Base-by-base conservation (phyloP, 2,797 vertebrate genomes). In the Aythya fuligula region DNA sequence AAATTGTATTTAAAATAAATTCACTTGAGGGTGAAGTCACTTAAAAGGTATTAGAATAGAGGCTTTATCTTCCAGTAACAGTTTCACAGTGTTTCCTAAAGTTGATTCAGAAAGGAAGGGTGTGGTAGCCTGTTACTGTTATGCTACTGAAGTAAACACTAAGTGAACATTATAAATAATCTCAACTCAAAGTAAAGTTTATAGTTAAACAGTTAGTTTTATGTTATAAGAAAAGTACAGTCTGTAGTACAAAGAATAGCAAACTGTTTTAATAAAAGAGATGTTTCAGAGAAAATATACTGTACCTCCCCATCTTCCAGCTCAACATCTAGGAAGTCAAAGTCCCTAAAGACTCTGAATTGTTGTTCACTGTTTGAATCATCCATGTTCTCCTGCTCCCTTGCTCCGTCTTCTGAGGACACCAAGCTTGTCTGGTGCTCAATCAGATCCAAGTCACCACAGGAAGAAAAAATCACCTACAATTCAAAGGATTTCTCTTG, bases 391-490 rank as follows among this genome's bases (percentile, higher is more conserved):
- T 99, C 99, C 73, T 99, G 98, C 94, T 98, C 99, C 66, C 98
- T 98, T 86, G 96, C 97, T 8, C 99, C 99, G 85, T 99, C 99
- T 97, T 99, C 99, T 1, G 99, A 99, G 6, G 99, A 99, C 83
- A 99, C 99, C n/a, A 99, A 98, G 57, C 99, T 99, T 2, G 99
- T 98, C 94, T 99, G 98, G 85, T 99, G 99, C 97, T 99, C 99
- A 96, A 99, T 99, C 97, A 99, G 98, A 92, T 99, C 99, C 98
- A 99, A 96, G 96, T 99, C 99, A n/a, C 99, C 99, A 85, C 99
- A 99, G 18, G 99, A 99, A 27, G 99, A 99, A 97, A 99, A 99
- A 97, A 99, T 99, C 89, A 99, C 99, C 99, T 99, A 96, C 9
- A 83, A 64, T 83, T 65, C 87, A 94, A 94, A 94, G 84, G 89